Percentiles rank a stretch among this genome's conserved stretches.
Evolutionary conservation across 2,888 invertebrate genomes (phyloP).

Genomic region (Drosophila acutilabella): DNA sequence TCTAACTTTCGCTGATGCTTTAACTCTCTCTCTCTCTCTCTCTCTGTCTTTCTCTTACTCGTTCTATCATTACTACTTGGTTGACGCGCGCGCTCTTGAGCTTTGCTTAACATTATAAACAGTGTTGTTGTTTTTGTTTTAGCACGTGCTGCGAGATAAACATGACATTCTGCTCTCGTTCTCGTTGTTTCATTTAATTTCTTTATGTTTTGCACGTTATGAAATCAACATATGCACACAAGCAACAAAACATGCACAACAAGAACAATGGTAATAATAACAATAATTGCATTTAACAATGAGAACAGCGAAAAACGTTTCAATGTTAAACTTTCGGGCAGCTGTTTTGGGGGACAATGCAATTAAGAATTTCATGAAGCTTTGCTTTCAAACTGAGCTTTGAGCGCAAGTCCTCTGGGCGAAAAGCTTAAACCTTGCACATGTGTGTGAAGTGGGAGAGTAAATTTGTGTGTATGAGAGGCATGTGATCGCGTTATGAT

Average conservation of each 20-base stretch:
- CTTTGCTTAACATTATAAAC: conserved; percentile 68
- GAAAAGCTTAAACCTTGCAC: neutral
- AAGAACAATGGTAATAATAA: conserved; percentile 43
- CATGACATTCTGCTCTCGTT: conserved; percentile 46
- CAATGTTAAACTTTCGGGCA: conserved; percentile 53
- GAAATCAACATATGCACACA: conserved; percentile 60
- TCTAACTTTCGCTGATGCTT: conserved; percentile 22
- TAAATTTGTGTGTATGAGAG: conserved; percentile 4
- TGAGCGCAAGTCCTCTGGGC: conserved; percentile 14
- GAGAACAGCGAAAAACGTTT: conserved; percentile 43
- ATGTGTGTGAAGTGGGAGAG: neutral
- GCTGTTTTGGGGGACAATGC: neutral
- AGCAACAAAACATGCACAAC: conserved; percentile 59
- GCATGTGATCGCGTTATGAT: conserved; percentile 58
- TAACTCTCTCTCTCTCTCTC: neutral
- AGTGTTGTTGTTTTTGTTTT: conserved; percentile 62
- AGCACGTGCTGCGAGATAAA: conserved; percentile 76
- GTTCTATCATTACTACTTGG: neutral
- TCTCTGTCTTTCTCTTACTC: conserved; percentile 15
- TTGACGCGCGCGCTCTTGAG: conserved; percentile 37
- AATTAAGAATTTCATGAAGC: too few relatives aligned
- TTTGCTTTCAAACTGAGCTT: conserved; percentile 8
- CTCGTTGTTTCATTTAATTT: conserved; percentile 38
- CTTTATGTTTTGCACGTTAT: conserved; percentile 56
- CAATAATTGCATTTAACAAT: conserved; percentile 42